Conservation (phyloP, 2,113 vertebrate species). For the Hystrix brachyura region DNA sequence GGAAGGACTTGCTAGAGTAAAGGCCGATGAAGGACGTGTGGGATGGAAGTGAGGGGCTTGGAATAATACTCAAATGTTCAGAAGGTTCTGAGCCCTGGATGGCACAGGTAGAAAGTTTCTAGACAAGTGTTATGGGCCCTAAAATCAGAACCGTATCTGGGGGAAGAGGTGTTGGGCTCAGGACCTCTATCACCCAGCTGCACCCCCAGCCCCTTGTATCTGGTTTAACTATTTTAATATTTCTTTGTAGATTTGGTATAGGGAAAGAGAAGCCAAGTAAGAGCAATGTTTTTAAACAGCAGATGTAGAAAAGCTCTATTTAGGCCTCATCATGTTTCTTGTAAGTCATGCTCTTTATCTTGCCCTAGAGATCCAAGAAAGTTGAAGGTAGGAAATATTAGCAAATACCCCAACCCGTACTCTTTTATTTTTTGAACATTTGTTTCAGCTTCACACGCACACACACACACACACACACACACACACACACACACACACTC, state of each 20-base stretch:
- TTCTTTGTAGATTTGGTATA: not conserved
- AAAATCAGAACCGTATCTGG: not conserved
- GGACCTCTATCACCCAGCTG: not conserved
- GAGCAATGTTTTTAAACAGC: not conserved
- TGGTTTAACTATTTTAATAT: slow-evolving; percentile 14
- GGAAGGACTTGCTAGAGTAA: not conserved
- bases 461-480: not conserved
- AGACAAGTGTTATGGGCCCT: not conserved
- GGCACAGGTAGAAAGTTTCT: not conserved
- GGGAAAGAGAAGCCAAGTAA: not conserved
- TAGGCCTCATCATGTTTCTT: slow-evolving; percentile 1
- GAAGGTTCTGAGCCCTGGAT: not conserved
- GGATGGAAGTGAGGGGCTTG: not conserved
- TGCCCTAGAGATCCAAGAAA: not conserved
- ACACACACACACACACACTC: not conserved
- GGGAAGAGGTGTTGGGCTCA: not conserved
- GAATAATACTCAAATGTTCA: not conserved
- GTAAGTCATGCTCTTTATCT: not conserved
- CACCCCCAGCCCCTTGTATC: not conserved
- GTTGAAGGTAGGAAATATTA: not conserved
- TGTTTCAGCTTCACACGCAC: not conserved
- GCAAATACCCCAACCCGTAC: not conserved
- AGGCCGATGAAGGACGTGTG: not conserved
- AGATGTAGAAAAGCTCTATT: not conserved
- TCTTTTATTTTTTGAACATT: not conserved